These are phyloP conservation scores for Odontocerum albicorne DNA, from an alignment of 2,888 invertebrate species.

Conservation along the genomic window DNA sequence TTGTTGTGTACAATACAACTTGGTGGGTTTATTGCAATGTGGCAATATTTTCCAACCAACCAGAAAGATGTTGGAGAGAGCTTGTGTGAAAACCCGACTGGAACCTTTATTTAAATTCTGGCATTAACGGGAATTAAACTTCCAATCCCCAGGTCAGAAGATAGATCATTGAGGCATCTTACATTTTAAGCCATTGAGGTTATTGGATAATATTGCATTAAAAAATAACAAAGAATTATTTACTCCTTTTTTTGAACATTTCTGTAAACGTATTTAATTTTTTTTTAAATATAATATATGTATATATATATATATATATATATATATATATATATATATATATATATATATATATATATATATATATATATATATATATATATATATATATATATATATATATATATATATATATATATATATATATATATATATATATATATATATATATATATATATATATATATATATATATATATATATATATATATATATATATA, in stretches of 20 bases:
- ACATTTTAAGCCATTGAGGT: no score
- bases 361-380: slow-evolving; percentile 28
- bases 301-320: slow-evolving; percentile 25
- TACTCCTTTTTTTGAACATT: neutral
- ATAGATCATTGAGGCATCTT: no score
- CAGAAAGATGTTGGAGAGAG: no score
- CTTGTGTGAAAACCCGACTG: no score
- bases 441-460: slow-evolving; percentile 30
- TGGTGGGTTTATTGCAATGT: no score
- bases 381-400: slow-evolving; percentile 28
- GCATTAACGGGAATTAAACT: no score
- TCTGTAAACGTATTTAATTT: neutral
- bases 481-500: slow-evolving; percentile 18
- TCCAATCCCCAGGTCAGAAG: no score
- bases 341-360: slow-evolving; percentile 29
- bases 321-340: slow-evolving; percentile 29
- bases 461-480: slow-evolving; percentile 26
- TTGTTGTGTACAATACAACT: no score
- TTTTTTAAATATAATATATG: slow-evolving; percentile 5
- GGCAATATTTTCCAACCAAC: no score
- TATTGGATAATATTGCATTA: no score
- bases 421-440: slow-evolving; percentile 30
- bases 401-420: slow-evolving; percentile 28
- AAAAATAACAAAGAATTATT: no score
- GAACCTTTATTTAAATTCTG: no score